Evolutionary conservation across 2,888 invertebrate species (phyloP).

Genomic region (Smittia aterrima): DNA sequence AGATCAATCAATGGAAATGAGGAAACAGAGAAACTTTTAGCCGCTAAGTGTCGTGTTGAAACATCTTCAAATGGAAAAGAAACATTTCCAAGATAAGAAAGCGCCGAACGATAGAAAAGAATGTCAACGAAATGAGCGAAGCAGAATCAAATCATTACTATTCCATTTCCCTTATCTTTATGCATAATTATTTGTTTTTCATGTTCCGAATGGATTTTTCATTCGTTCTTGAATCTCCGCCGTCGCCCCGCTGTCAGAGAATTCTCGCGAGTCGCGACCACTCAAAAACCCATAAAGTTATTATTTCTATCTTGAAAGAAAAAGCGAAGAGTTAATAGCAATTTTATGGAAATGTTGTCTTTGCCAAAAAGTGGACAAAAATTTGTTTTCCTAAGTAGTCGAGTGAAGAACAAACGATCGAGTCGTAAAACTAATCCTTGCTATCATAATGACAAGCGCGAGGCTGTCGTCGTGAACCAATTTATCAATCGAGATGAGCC

Average conservation of each 20-base stretch:
- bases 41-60: not conserved
- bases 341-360: conserved; percentile 35
- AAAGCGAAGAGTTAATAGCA: conserved; percentile 23
- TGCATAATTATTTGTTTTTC: conserved; percentile 40
- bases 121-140: conserved; percentile 8
- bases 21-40: not conserved
- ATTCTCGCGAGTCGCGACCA: not conserved
- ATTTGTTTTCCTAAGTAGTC: not conserved
- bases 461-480: not conserved
- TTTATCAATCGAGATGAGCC: not conserved
- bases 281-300: conserved; percentile 36
- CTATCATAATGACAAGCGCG: conserved; percentile 29
- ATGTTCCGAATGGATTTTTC: conserved; percentile 1
- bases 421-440: conserved; percentile 35
- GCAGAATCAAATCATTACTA: not conserved
- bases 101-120: conserved; percentile 19
- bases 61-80: conserved; percentile 21
- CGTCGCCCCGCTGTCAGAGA: not conserved
- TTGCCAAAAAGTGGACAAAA: conserved; percentile 28
- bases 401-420: conserved; percentile 17
- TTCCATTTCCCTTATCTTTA: conserved; percentile 42
- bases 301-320: conserved; percentile 27
- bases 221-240: not conserved
- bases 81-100: conserved; percentile 22
- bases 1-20: conserved; percentile 10